Evolutionary conservation across 2,797 vertebrate genomes (phyloP).

Genomic region (Nannoperca australis): DNA sequence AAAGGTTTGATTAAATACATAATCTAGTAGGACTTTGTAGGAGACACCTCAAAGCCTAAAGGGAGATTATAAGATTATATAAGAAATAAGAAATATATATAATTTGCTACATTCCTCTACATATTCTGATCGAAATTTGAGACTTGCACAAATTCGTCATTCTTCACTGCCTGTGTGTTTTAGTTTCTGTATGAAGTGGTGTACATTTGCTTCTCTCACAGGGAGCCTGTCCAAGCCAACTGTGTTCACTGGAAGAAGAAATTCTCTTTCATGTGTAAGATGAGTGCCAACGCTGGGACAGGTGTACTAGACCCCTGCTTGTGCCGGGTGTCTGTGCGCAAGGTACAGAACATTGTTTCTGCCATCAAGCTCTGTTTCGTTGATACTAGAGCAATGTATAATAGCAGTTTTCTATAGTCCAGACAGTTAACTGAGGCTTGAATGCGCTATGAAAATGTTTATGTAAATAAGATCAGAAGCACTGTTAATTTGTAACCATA

Average conservation of each 20-base stretch:
- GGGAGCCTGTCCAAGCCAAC: conserved; percentile 94
- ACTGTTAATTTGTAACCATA: conserved; percentile 44
- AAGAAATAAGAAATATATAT: background rate
- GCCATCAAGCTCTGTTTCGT: conserved; percentile 22
- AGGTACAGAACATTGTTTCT: conserved; percentile 81
- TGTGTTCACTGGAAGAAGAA: conserved; percentile 94
- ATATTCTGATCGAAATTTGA: conserved; percentile 2
- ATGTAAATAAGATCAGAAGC: background rate
- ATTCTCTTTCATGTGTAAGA: conserved; percentile 95
- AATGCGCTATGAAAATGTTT: conserved; percentile 12
- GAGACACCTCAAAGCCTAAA: background rate
- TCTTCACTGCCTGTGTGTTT: background rate
- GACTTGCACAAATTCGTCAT: background rate
- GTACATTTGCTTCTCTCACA: conserved; percentile 67
- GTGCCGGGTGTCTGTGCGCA: conserved; percentile 95
- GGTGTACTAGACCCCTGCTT: conserved; percentile 93
- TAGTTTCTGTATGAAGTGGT: background rate
- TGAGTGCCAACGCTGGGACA: conserved; percentile 92
- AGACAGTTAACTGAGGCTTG: background rate
- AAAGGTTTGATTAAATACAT: background rate
- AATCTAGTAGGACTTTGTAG: background rate
- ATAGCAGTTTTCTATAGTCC: background rate
- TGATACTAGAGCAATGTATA: background rate
- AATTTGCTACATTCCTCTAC: background rate
- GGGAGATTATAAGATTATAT: background rate